These are phyloP conservation scores for Cancer borealis DNA, from an alignment of 2,888 invertebrate species.

Conservation along the genomic window DNA sequence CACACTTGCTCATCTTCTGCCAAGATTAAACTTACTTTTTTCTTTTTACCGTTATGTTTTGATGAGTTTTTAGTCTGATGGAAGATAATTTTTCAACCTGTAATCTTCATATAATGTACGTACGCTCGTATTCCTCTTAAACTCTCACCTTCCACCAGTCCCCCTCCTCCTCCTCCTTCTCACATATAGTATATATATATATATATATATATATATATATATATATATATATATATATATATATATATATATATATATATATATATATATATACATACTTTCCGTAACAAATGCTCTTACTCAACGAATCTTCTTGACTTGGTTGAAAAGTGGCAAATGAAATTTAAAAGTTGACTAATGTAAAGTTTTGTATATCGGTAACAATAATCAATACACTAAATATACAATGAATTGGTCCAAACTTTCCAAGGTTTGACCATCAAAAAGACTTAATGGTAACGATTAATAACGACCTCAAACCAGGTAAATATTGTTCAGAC, in stretches of 20 bases:
- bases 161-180: background rate
- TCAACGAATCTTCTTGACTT: no score
- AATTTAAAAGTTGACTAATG: no score
- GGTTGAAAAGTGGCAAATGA: no score
- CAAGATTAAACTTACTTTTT: background rate
- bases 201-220: constrained; percentile 39
- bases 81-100: background rate
- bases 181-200: constrained; percentile 18
- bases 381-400: no score
- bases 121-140: background rate
- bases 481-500: no score
- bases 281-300: no score
- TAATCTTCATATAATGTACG: background rate
- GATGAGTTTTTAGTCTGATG: background rate
- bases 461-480: no score
- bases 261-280: constrained; percentile 48
- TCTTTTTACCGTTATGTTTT: background rate
- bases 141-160: background rate
- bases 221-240: constrained; percentile 36
- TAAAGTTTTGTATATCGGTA: no score
- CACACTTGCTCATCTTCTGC: background rate
- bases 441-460: no score
- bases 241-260: constrained; percentile 52
- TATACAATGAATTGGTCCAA: no score
- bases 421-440: no score